Percentiles rank a stretch among this genome's conserved stretches.
phyloP scores from a whole-genome alignment of 2,888 invertebrate species.

The Eumerus sabulonum region DNA sequence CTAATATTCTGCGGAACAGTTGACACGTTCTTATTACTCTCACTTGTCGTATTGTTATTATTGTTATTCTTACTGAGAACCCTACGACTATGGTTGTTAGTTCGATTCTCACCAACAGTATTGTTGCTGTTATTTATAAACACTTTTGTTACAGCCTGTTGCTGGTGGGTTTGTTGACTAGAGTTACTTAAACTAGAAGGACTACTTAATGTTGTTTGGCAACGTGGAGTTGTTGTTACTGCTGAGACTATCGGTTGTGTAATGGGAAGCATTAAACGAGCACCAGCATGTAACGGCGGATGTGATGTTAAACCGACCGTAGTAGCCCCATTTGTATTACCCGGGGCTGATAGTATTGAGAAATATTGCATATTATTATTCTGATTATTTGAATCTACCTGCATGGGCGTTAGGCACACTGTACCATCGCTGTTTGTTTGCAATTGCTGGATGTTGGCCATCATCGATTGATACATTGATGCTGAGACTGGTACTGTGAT shows the following conservation, averaged over 20 bases:
- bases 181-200: constrained; percentile 72
- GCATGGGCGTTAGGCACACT: constrained; percentile 91
- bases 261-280: constrained; percentile 65
- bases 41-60: constrained; percentile 62
- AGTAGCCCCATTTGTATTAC: constrained; percentile 53
- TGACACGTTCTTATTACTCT: constrained; percentile 51
- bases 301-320: constrained; percentile 10
- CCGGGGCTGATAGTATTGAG: constrained; percentile 57
- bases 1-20: constrained; percentile 22
- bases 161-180: constrained; percentile 71
- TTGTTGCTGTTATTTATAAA: constrained; percentile 70
- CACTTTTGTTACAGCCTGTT: constrained; percentile 70
- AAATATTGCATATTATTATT: constrained; percentile 70
- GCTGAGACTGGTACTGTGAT: constrained; percentile 97
- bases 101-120: constrained; percentile 70
- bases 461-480: constrained; percentile 97
- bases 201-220: constrained; percentile 72
- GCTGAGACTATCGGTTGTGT: constrained; percentile 49
- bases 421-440: constrained; percentile 87
- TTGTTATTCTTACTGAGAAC: constrained; percentile 36
- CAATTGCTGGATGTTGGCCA: constrained; percentile 91
- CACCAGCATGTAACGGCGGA: constrained; percentile 51
- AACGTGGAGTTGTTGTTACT: constrained; percentile 70
- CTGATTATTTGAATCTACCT: constrained; percentile 82
- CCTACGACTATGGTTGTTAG: constrained; percentile 67